Conservation (phyloP, 2,888 invertebrate genomes). For the Caenorhabditis imperialis region DNA sequence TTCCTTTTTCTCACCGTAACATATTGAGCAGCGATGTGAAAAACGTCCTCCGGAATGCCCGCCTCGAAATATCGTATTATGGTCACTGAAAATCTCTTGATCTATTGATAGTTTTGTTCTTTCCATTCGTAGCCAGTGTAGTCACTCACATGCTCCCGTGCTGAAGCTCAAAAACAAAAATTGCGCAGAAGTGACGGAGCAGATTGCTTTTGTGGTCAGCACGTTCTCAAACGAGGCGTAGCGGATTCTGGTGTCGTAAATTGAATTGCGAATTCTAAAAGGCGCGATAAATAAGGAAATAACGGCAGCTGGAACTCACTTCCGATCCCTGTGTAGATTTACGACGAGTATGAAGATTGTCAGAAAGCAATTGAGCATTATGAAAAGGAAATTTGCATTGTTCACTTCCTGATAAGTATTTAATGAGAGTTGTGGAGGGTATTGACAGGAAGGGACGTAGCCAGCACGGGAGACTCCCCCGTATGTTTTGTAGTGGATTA, state of each 20-base stretch:
- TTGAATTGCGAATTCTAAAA: slow-evolving; percentile 24
- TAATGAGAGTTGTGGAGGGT: slow-evolving; percentile 36
- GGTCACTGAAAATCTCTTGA: slow-evolving; percentile 11
- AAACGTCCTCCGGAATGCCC: slow-evolving; percentile 36
- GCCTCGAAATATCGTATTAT: slow-evolving; percentile 25
- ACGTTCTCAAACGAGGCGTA: slow-evolving; percentile 43
- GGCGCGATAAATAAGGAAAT: no score
- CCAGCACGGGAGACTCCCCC: slow-evolving; percentile 33
- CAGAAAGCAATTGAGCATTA: slow-evolving; percentile 16
- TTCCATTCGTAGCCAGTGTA: not conserved
- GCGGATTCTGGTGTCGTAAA: slow-evolving; percentile 25
- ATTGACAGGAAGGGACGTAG: slow-evolving; percentile 35
- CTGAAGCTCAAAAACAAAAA: slow-evolving; percentile 35
- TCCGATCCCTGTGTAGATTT: slow-evolving; percentile 15
- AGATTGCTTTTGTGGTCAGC: slow-evolving; percentile 41
- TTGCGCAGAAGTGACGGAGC: slow-evolving; percentile 33
- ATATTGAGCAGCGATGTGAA: slow-evolving; percentile 32
- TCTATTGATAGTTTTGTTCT: not conserved
- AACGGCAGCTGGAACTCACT: no score
- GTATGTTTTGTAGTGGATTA: slow-evolving; percentile 10
- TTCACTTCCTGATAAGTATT: slow-evolving; percentile 20
- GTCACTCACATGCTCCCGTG: slow-evolving; percentile 11
- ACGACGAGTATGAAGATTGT: slow-evolving; percentile 14
- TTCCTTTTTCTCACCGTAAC: slow-evolving; percentile 11
- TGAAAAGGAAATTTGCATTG: slow-evolving; percentile 17